Evolutionary conservation across 1,140 invertebrate species (phyloP).

Genomic region (Meloidogyne exigua): DNA sequence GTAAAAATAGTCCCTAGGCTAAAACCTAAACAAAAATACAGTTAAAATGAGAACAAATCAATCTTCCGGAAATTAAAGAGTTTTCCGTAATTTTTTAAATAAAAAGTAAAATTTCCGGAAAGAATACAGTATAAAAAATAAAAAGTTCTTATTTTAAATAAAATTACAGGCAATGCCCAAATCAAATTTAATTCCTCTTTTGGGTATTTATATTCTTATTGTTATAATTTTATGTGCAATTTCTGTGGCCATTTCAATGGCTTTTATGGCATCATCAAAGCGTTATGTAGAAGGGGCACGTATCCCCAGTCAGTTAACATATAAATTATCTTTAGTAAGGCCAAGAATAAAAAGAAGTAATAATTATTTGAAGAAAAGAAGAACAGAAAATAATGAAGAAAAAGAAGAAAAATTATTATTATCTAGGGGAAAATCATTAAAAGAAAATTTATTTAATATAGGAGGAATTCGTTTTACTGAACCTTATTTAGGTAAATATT

Average conservation of each 20-base stretch:
- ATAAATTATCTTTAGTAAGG: constrained; percentile 32
- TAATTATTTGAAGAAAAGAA: not conserved
- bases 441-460: not conserved
- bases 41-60: no score
- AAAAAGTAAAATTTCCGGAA: no score
- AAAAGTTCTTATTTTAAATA: no score
- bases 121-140: no score
- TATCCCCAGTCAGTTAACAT: constrained; percentile 50
- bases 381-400: not conserved
- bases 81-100: no score
- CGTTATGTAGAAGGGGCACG: constrained; percentile 51
- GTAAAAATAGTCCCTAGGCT: no score
- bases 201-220: constrained; percentile 57
- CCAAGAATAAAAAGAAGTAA: constrained; percentile 6
- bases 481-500: not conserved
- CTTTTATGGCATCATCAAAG: constrained; percentile 44
- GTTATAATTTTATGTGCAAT: constrained; percentile 57
- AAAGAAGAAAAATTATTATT: not conserved
- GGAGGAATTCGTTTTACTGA: not conserved
- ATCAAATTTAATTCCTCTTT: constrained; percentile 58
- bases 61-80: no score
- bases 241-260: constrained; percentile 57
- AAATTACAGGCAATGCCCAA: constrained; percentile 56
- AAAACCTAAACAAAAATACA: no score
- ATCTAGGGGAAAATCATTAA: not conserved